Evolutionary conservation across 2,888 invertebrate species (phyloP), one percentile per base, ranked within the genome.

Genomic region (Erebia ligea): DNA sequence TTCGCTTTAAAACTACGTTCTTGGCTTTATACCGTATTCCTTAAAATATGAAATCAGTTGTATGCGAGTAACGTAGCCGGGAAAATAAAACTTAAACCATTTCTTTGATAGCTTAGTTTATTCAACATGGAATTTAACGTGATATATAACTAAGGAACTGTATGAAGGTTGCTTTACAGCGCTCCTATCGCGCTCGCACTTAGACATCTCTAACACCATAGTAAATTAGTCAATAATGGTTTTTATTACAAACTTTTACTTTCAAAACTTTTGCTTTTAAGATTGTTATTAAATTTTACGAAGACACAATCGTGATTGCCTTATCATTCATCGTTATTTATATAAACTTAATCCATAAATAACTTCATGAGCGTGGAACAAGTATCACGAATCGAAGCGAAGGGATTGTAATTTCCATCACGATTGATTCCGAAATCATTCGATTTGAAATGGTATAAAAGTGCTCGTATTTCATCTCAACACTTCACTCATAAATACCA

Each of bases 1-100:
- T 70, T 62, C 66, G 59, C 59, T 54, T 67, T 62, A 25, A 65
- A 71, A 61, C 67, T 67, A 69, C 50, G 54, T 62, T 52, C 69
- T 63, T 52, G 52, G 42, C 56, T 69, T 63, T 69, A 48, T 69
- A 69, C 69, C 8, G 59, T 57, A 67, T 52, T 34, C 57, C 48
- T 58, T 58, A 45, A 58, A 58, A 58, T 66, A 57, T 57, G n/a
- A 57, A 58, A 48, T 67, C 58, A 67, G 21, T 45, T 67, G 34
- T 61, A 48, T 52, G 19, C 17, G 40, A 61, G 50, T 13, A 40
- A 52, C 19, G 8, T 61, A 15, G 34, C 67, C 34, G 59, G 61
- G 17, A 34, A 61, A 59, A 59, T 67, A 61, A 59, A 61, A 58
- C 48, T 19, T 50, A 50, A 17, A 61, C 50, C 48, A 42, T 66